phyloP scores from a whole-genome alignment of 2,113 vertebrate species.

The Sceloporus tristichus region DNA sequence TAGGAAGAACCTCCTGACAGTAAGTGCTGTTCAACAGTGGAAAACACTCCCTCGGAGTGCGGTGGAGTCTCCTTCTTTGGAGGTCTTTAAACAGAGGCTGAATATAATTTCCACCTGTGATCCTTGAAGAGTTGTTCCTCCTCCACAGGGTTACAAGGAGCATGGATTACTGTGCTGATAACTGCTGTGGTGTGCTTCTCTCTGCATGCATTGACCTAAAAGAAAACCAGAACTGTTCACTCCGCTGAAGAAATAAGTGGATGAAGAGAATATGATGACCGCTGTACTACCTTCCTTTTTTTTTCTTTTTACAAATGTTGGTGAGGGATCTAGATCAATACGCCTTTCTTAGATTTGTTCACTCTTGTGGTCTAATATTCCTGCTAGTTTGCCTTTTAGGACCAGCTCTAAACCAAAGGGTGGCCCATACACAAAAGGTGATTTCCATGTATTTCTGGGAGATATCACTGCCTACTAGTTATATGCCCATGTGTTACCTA shows the following conservation, averaged over 20 bases:
- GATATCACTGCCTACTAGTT: background rate
- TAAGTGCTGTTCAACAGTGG: too few species aligned
- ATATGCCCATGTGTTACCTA: background rate
- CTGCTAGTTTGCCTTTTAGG: background rate
- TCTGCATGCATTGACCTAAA: background rate
- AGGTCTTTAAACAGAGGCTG: too few species aligned
- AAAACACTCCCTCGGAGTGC: too few species aligned
- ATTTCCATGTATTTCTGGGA: background rate
- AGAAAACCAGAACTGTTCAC: background rate
- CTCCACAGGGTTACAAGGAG: background rate
- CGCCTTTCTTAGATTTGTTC: background rate
- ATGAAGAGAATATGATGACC: background rate
- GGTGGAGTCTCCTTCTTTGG: too few species aligned
- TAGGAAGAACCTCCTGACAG: too few species aligned
- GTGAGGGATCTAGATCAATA: background rate
- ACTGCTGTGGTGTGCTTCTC: background rate
- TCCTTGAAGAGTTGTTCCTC: background rate
- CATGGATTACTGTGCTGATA: background rate
- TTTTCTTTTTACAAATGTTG: background rate
- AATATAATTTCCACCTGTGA: too few species aligned
- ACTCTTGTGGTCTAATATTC: background rate
- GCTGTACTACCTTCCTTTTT: background rate
- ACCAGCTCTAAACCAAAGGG: background rate
- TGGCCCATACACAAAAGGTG: background rate
- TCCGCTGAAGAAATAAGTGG: background rate